Evolutionary conservation across 1,140 invertebrate species (phyloP).

Genomic region (Aphaenogaster rudis): DNA sequence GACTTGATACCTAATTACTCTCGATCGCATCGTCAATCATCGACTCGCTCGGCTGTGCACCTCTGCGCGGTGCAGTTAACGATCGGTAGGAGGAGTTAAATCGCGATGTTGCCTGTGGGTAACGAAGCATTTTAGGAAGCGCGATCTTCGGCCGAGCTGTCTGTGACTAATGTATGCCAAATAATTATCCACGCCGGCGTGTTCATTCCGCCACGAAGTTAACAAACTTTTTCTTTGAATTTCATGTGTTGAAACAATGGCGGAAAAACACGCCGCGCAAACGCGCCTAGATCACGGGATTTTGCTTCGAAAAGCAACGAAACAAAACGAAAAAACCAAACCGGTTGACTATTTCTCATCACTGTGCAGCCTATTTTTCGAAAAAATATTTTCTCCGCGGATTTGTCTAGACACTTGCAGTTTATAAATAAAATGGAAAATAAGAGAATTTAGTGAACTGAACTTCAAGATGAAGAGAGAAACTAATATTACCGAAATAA

Average conservation of each 20-base stretch:
- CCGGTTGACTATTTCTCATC: background rate
- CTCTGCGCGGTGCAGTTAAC: conserved; percentile 40
- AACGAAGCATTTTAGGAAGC: conserved; percentile 63
- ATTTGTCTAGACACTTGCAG: background rate
- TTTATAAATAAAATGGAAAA: background rate
- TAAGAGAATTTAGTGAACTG: background rate
- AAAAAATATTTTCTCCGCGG: background rate
- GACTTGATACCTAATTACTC: conserved; percentile 56
- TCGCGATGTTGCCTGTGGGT: conserved; percentile 43
- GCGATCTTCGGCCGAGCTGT: conserved; percentile 35
- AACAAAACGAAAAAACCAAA: background rate
- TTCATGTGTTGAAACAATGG: conserved; percentile 14
- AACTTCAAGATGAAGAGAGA: background rate
- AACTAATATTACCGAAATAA: background rate
- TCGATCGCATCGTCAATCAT: conserved; percentile 56
- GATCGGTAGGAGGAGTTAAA: conserved; percentile 36
- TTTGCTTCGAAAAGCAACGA: background rate
- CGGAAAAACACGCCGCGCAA: background rate
- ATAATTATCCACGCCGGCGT: conserved; percentile 48
- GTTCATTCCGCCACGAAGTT: conserved; percentile 18
- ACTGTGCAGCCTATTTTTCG: background rate
- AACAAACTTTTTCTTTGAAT: conserved; percentile 49
- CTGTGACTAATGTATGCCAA: conserved; percentile 60
- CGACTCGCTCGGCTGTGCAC: conserved; percentile 30
- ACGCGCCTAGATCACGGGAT: background rate